Evolutionary conservation across 2,797 vertebrate species (phyloP).

Genomic region (Australoheros facetus): DNA sequence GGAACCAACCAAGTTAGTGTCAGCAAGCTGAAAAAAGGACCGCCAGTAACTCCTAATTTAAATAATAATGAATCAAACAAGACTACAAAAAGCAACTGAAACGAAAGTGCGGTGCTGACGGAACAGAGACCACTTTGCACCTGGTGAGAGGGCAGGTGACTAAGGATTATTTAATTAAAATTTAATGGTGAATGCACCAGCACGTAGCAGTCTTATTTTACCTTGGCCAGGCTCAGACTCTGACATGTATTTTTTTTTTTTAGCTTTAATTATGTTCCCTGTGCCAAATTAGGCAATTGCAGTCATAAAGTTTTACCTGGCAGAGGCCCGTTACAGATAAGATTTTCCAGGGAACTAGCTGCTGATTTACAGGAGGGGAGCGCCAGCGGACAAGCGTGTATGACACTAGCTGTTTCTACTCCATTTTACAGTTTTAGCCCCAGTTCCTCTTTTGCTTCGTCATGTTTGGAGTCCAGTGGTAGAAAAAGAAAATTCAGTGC

Average conservation of each 20-base stretch:
- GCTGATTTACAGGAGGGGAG: neutral
- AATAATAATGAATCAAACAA: neutral
- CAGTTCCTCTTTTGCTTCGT: neutral
- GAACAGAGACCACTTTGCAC: neutral
- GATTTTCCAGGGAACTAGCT: neutral
- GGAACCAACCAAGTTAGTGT: neutral
- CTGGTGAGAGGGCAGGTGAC: neutral
- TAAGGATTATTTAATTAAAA: too few species aligned
- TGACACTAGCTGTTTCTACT: neutral
- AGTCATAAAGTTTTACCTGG: neutral
- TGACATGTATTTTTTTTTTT: too few species aligned
- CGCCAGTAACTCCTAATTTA: neutral
- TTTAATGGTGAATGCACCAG: neutral
- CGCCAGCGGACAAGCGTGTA: too few species aligned
- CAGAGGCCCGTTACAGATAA: neutral
- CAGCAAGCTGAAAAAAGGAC: too few species aligned
- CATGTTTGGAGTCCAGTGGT: accelerated
- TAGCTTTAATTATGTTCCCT: neutral
- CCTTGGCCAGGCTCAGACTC: neutral
- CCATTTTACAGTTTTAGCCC: neutral
- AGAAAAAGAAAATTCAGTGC: neutral
- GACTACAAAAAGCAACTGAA: neutral
- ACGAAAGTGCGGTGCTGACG: neutral
- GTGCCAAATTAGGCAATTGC: neutral
- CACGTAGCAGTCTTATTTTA: neutral